phyloP scores from a whole-genome alignment of 2,113 vertebrate genomes.

The Delphinapterus leucas region DNA sequence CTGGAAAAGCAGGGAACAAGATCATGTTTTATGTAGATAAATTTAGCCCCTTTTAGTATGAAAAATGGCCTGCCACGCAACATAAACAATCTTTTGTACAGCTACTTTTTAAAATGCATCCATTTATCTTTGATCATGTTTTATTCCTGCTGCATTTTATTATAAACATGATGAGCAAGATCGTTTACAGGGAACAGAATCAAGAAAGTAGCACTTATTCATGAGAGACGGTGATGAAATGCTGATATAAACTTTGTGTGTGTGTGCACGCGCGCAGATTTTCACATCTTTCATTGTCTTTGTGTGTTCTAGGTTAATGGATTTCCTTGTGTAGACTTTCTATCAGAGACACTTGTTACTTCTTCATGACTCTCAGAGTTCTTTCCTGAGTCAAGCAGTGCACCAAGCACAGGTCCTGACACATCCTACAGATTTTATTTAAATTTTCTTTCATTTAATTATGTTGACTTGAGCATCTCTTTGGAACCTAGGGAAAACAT shows the following conservation, averaged over 20 bases:
- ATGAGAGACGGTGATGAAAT: slow-evolving; percentile 4
- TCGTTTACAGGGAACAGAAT: background rate
- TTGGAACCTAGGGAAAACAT: background rate
- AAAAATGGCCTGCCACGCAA: slow-evolving; percentile 63
- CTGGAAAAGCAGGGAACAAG: background rate
- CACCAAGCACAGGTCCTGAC: background rate
- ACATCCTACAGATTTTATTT: background rate
- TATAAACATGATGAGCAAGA: slow-evolving; percentile 32
- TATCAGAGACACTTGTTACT: background rate
- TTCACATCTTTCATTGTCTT: background rate
- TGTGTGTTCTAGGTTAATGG: background rate
- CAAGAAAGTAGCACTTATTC: slow-evolving; percentile 1
- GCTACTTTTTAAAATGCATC: slow-evolving; percentile 37
- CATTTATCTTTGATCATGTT: slow-evolving; percentile 53
- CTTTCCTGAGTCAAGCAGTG: background rate
- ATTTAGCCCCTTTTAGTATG: background rate
- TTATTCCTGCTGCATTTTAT: slow-evolving; percentile 61
- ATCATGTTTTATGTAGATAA: slow-evolving; percentile 48
- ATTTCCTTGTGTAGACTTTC: background rate
- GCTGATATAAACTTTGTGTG: background rate
- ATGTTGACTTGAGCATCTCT: background rate
- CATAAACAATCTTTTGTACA: slow-evolving; percentile 34
- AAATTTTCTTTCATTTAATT: background rate
- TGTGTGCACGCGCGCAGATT: fast-evolving
- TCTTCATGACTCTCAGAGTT: background rate